Evolutionary conservation across 2,797 vertebrate genomes (phyloP), one percentile per base, ranked within the genome.

Genomic region (Ciconia nigra): DNA sequence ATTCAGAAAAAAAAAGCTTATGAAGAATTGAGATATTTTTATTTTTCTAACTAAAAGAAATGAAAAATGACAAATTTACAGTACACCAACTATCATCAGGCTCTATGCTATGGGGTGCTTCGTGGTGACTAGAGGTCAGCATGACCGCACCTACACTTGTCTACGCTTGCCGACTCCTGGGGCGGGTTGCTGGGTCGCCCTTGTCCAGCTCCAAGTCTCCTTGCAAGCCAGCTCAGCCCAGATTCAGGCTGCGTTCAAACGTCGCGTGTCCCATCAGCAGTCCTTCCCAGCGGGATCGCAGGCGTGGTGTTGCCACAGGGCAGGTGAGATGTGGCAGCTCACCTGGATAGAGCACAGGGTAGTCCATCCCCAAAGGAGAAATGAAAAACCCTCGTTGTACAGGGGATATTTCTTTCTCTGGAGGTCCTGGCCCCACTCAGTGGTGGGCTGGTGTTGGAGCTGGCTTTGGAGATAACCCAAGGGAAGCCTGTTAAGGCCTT

Each of bases 91-190:
- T 42, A 62, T 15, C 54, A 42, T 46, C n/a, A 69, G 13, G 14
- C 28, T 72, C 41, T 61, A 3, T 39, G 44, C n/a, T 67, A 7
- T 28, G 28, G 21, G 11, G 46, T 39, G 21, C 10, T 72, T 31
- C 0, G 0, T 18, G 16, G 35, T 55, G 58, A 63, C 58, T 49
- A 63, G 44, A 59, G 35, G 21, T 92, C 41, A 85, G 15, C 44
- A n/a, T 46, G 29, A 51, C 22, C 29, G 39, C 8, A 83, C 22
- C 49, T 62, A 31, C 20, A 13, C 15, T 28, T 67, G 12, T 16
- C 47, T 42, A 33, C 0, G 0, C 21, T 51, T 3, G 2, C 49
- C 15, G 10, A 6, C 19, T 42, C n/a, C 44, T 22, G 12, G 37
- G 39, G 26, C 1, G 1, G 39, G 12, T 63, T 66, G 20, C 54